phyloP scores from a whole-genome alignment of 1,140 invertebrate genomes.

The Lerema accius region DNA sequence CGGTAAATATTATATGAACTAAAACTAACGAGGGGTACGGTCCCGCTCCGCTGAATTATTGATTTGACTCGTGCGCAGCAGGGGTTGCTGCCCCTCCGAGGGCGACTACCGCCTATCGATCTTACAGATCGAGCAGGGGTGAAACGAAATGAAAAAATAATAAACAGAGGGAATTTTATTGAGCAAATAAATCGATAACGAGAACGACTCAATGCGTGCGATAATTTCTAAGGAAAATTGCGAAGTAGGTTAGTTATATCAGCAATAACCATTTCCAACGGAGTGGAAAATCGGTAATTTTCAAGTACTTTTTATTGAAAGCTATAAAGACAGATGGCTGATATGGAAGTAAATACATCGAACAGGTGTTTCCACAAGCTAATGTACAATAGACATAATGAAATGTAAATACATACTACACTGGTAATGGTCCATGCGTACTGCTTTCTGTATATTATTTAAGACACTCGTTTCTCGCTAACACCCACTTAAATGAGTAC shows the following conservation, averaged over 20 bases:
- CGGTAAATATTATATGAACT: slow-evolving; percentile 48
- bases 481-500: not conserved
- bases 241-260: slow-evolving; percentile 12
- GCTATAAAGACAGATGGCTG: not conserved
- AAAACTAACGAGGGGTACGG: slow-evolving; percentile 37
- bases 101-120: slow-evolving; percentile 44
- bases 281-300: slow-evolving; percentile 14
- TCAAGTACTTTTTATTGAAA: not conserved
- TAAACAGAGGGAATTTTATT: slow-evolving; percentile 46
- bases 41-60: slow-evolving; percentile 60
- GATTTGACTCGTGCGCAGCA: slow-evolving; percentile 75
- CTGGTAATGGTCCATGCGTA: slow-evolving; percentile 4
- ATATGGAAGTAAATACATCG: not conserved
- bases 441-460: slow-evolving; percentile 15
- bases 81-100: slow-evolving; percentile 57
- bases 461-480: slow-evolving; percentile 1
- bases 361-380: slow-evolving; percentile 23
- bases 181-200: slow-evolving; percentile 44
- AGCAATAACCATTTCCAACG: slow-evolving; percentile 5
- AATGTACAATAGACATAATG: slow-evolving; percentile 23
- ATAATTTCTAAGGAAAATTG: slow-evolving; percentile 12
- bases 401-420: slow-evolving; percentile 23
- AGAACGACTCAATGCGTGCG: slow-evolving; percentile 7
- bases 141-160: slow-evolving; percentile 37
- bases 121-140: slow-evolving; percentile 38